These are phyloP conservation scores for Lacerta viridis DNA, from an alignment of 2,797 vertebrate species.

Conservation along the genomic window DNA sequence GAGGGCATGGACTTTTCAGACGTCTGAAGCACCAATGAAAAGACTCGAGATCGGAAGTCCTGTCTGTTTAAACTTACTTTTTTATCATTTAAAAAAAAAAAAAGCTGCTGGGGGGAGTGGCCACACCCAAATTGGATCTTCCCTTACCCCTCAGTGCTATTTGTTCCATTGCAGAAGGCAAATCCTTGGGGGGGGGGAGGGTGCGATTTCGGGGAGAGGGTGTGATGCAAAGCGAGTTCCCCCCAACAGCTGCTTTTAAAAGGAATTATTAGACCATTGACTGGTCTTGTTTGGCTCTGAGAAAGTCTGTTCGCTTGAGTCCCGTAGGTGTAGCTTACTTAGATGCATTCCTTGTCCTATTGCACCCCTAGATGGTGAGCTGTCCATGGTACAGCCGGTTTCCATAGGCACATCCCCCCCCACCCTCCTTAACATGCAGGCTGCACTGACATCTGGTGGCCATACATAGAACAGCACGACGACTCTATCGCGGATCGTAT, in stretches of 20 bases:
- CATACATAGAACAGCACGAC: not conserved
- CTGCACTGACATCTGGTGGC: constrained; percentile 28
- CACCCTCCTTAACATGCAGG: not conserved
- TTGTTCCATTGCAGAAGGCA: not conserved
- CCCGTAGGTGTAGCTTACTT: not conserved
- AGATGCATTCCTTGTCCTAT: constrained; percentile 3
- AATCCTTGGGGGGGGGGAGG: not conserved
- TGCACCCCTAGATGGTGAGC: constrained; percentile 25
- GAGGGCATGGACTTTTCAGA: not conserved
- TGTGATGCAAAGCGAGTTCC: not conserved
- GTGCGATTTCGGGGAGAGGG: not conserved
- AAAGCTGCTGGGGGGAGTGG: too few relatives aligned
- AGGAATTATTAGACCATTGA: not conserved
- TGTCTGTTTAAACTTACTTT: not conserved
- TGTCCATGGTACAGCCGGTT: not conserved
- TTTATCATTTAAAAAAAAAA: not conserved
- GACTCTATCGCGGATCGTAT: not conserved
- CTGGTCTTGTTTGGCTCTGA: not conserved
- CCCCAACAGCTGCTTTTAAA: not conserved
- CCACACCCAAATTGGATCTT: not conserved
- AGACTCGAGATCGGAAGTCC: not conserved
- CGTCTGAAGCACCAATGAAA: not conserved
- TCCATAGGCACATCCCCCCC: not conserved
- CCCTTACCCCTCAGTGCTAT: not conserved
- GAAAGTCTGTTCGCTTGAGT: not conserved